Percentiles rank a stretch among this genome's conserved stretches.
Conservation (phyloP, 2,888 invertebrate genomes). For the Chrysodeixis includens region DNA sequence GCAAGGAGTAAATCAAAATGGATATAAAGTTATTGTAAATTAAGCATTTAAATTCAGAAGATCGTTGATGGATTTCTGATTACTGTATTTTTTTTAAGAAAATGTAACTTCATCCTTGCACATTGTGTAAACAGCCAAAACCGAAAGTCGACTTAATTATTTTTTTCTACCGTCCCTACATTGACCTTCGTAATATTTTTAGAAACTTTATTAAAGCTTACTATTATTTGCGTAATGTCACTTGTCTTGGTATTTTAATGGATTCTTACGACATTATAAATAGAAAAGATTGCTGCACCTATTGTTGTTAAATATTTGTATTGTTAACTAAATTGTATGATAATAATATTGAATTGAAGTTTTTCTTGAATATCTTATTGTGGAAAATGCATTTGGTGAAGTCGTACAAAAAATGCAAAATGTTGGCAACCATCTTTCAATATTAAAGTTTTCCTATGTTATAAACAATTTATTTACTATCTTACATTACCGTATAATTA, state of each 20-base stretch:
- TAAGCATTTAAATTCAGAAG: background rate
- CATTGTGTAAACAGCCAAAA: background rate
- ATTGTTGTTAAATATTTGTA: slow-evolving; percentile 36
- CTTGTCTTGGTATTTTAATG: slow-evolving; percentile 41
- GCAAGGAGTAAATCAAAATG: background rate
- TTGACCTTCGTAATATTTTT: slow-evolving; percentile 47
- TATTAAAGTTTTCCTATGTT: too few species aligned
- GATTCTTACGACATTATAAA: slow-evolving; percentile 52
- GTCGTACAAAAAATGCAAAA: too few species aligned
- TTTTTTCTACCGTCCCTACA: slow-evolving; percentile 10
- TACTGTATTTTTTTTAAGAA: background rate
- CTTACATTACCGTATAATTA: too few species aligned
- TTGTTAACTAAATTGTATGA: slow-evolving; percentile 26
- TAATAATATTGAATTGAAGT: slow-evolving; percentile 22
- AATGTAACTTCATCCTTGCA: too few species aligned
- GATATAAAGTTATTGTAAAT: too few species aligned
- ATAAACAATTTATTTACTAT: too few species aligned
- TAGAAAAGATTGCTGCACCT: slow-evolving; percentile 28
- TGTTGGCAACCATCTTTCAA: too few species aligned
- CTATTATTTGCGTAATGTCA: slow-evolving; percentile 51
- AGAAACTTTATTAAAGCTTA: slow-evolving; percentile 49
- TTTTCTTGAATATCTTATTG: too few species aligned
- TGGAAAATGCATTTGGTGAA: too few species aligned
- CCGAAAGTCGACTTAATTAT: background rate
- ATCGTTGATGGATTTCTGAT: background rate